Conservation (phyloP, 30 jellyfish, hydroid and myxozoan species). For the Nemopilema nomurai region DNA sequence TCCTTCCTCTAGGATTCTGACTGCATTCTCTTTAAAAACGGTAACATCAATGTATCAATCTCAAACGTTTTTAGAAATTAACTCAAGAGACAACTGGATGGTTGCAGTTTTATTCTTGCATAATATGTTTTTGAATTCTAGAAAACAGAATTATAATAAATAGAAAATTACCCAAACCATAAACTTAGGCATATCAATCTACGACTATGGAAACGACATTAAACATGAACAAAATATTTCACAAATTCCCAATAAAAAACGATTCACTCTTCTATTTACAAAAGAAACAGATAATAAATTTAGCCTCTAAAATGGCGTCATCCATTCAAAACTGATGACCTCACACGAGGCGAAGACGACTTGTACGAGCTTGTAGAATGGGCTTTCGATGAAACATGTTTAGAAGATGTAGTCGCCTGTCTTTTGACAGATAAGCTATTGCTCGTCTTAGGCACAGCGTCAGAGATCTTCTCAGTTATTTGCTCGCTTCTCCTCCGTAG, state of each 20-base stretch:
- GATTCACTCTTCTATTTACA: neutral
- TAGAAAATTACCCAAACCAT: too few species aligned
- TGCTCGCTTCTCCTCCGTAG: neutral
- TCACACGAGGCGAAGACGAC: neutral
- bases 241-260: neutral
- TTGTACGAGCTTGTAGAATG: neutral
- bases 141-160: too few species aligned
- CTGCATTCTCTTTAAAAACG: too few species aligned
- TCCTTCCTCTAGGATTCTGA: too few species aligned
- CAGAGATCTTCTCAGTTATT: neutral
- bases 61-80: too few species aligned
- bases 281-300: neutral
- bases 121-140: too few species aligned
- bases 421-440: constrained; percentile 2
- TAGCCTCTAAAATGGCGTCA: neutral
- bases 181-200: too few species aligned
- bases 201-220: too few species aligned
- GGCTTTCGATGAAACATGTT: neutral
- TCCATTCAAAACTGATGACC: neutral
- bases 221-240: too few species aligned
- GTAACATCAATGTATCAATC: too few species aligned
- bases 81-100: too few species aligned
- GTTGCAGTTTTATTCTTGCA: too few species aligned
- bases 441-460: neutral
- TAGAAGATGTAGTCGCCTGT: constrained; percentile 12